Evolutionary conservation across 1,140 invertebrate species (phyloP).

Genomic region (Psix sp.): DNA sequence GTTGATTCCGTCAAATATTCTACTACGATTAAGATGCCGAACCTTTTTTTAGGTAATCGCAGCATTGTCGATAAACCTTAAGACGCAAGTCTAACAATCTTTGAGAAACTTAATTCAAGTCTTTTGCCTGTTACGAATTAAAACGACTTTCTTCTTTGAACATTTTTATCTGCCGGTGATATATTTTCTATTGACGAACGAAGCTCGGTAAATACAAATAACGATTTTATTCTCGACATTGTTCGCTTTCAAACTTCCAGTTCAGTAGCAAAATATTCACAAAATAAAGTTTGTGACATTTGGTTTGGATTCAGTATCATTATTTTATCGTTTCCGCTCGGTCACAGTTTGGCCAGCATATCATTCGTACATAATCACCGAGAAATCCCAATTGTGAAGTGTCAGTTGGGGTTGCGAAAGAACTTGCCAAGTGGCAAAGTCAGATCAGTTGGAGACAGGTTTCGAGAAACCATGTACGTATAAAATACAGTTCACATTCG

Average conservation of each 20-base stretch:
- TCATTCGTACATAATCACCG: no score
- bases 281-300: not conserved
- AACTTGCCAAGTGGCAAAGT: constrained; percentile 31
- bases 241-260: not conserved
- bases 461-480: constrained; percentile 53
- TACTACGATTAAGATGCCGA: constrained; percentile 28
- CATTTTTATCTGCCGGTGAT: not conserved
- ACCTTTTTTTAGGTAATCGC: no score
- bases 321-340: not conserved
- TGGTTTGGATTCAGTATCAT: not conserved
- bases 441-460: constrained; percentile 15
- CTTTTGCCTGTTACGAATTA: constrained; percentile 10
- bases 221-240: no score
- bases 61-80: no score
- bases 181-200: constrained; percentile 1
- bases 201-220: not conserved
- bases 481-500: constrained; percentile 53
- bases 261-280: not conserved
- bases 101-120: constrained; percentile 22
- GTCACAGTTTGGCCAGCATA: no score
- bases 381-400: no score
- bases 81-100: constrained; percentile 14
- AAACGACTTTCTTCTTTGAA: not conserved
- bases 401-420: constrained; percentile 1
- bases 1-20: constrained; percentile 39